Percentiles rank a stretch among this genome's conserved stretches.
These are phyloP conservation scores for Eudemis profundana DNA, from an alignment of 2,888 invertebrate genomes.

Conservation along the genomic window DNA sequence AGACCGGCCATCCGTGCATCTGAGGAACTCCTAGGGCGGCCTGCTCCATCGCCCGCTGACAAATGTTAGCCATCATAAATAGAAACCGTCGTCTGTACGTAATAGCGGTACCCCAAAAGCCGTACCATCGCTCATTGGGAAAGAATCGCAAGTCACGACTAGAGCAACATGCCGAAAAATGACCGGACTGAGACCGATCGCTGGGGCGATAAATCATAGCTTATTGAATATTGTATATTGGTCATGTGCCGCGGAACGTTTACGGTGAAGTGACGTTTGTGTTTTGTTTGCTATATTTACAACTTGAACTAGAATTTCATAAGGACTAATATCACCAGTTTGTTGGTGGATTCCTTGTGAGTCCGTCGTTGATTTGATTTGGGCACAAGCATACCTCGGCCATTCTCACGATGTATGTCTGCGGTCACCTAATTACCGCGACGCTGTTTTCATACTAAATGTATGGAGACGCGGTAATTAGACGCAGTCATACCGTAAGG, in stretches of 20 bases:
- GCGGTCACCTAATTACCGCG: too few species aligned
- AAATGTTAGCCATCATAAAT: not conserved
- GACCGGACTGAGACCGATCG: constrained; percentile 71
- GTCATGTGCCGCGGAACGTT: constrained; percentile 16
- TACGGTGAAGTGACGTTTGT: not conserved
- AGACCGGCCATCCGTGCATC: too few species aligned
- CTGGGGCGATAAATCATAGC: constrained; percentile 72
- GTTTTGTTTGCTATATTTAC: not conserved
- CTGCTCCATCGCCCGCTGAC: not conserved
- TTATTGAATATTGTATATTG: constrained; percentile 68
- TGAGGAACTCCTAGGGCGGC: too few species aligned
- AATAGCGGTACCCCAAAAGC: constrained; percentile 13
- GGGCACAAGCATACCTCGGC: too few species aligned
- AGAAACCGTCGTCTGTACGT: not conserved
- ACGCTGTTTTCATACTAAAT: too few species aligned
- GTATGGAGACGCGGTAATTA: too few species aligned
- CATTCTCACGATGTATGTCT: too few species aligned
- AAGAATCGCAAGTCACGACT: constrained; percentile 64
- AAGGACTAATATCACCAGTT: too few species aligned
- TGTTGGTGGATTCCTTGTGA: too few species aligned
- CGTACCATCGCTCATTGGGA: constrained; percentile 53
- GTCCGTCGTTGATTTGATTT: too few species aligned
- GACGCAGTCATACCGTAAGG: too few species aligned
- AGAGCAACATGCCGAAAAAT: constrained; percentile 70
- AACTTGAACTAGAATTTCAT: not conserved